Percentiles rank a stretch among this genome's conserved stretches.
phyloP scores from a whole-genome alignment of 2,888 invertebrate genomes.

The Tholera decimalis region DNA sequence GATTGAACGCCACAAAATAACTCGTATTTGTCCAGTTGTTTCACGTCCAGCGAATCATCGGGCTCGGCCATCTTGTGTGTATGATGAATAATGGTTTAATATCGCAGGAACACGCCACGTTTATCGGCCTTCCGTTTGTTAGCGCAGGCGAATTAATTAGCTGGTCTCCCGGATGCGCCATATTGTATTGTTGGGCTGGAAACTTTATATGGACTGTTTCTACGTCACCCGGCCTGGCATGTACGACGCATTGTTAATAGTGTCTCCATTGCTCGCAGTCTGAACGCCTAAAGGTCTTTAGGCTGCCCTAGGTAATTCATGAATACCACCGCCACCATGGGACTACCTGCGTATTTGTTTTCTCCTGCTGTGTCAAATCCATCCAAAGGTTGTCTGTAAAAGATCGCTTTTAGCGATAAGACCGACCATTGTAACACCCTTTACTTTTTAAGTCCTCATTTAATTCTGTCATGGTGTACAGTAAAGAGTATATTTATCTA shows the following conservation, averaged over 20 bases:
- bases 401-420: too few species aligned
- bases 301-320: neutral
- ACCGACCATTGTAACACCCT: too few species aligned
- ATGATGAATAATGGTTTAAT: constrained; percentile 52
- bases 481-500: too few species aligned
- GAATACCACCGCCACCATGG: too few species aligned
- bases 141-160: constrained; percentile 72
- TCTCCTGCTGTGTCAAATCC: too few species aligned
- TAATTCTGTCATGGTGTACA: too few species aligned
- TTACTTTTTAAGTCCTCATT: too few species aligned
- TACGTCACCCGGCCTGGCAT: constrained; percentile 42
- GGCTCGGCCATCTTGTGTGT: constrained; percentile 17
- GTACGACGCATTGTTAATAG: constrained; percentile 3
- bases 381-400: too few species aligned
- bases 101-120: constrained; percentile 70
- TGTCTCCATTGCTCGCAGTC: neutral
- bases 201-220: constrained; percentile 58
- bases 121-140: constrained; percentile 74
- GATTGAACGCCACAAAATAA: constrained; percentile 50
- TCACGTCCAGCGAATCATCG: constrained; percentile 21
- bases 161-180: constrained; percentile 66
- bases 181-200: constrained; percentile 64
- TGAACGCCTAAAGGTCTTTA: constrained; percentile 27
- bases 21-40: constrained; percentile 33
- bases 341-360: too few species aligned